Conservation (phyloP, 2,113 vertebrate genomes). For the Proterorhinus semilunaris region DNA sequence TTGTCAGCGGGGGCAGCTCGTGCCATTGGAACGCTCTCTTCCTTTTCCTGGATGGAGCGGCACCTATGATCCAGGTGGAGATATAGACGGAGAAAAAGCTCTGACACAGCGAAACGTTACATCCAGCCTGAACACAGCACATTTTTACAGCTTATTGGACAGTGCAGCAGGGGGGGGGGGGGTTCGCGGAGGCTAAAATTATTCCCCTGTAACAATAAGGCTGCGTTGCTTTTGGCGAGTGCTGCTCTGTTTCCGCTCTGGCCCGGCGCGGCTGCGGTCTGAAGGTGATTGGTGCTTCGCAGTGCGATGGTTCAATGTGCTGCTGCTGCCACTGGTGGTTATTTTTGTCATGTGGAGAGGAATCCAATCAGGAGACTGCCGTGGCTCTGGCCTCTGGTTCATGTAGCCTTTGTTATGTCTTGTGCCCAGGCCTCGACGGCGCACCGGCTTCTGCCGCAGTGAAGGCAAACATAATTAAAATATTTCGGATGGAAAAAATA, state of each 20-base stretch:
- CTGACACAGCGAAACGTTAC: conserved; percentile 69
- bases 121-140: conserved; percentile 64
- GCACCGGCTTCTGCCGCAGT: neutral
- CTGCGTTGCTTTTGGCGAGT: conserved; percentile 22
- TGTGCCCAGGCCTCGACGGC: neutral
- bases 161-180: conserved; percentile 21
- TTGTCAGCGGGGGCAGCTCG: conserved; percentile 73
- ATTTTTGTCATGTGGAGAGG: conserved; percentile 18
- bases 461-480: conserved; percentile 8
- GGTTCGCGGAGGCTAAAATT: conserved; percentile 14
- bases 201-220: conserved; percentile 6
- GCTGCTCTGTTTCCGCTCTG: conserved; percentile 29
- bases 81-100: conserved; percentile 49
- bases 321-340: neutral
- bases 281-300: conserved; percentile 22
- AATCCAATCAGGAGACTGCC: neutral
- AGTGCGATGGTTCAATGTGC: conserved; percentile 28
- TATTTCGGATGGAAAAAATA: conserved; percentile 8
- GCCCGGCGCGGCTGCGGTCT: conserved; percentile 14
- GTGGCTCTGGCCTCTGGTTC: neutral
- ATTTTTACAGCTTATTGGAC: conserved; percentile 65
- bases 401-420: conserved; percentile 2
- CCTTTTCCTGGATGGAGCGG: conserved; percentile 30
- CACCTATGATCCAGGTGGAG: conserved; percentile 30
- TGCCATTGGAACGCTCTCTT: conserved; percentile 63